phyloP scores from a whole-genome alignment of 2,113 vertebrate genomes.

The Oncorhynchus gorbuscha region DNA sequence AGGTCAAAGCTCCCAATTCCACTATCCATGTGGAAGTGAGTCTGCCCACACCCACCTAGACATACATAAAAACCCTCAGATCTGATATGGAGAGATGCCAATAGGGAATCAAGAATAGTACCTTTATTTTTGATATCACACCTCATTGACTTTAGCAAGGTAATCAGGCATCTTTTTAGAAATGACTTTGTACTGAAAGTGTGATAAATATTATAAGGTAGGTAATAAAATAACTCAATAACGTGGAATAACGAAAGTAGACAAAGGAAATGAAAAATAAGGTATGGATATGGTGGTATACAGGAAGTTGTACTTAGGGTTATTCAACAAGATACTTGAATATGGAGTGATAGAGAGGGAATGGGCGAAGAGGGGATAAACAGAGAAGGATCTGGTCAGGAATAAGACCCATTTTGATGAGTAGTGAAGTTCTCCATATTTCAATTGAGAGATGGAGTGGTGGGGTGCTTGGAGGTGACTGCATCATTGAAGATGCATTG shows the following conservation, averaged over 20 bases:
- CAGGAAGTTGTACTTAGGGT: not conserved
- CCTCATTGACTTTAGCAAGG: not conserved
- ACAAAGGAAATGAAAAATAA: not conserved
- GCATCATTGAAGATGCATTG: not conserved
- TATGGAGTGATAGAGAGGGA: not conserved
- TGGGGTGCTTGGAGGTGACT: too few species aligned
- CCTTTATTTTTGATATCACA: too few species aligned
- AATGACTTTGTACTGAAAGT: too few species aligned
- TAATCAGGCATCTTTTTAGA: not conserved
- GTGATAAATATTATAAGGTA: too few species aligned
- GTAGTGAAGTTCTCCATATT: not conserved
- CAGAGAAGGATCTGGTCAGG: not conserved
- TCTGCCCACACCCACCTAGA: not conserved
- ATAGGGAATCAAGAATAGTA: too few species aligned
- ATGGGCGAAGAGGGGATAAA: not conserved
- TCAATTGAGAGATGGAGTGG: not conserved
- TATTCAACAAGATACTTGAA: not conserved
- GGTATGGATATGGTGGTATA: not conserved
- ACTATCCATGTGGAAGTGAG: not conserved
- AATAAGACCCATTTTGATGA: not conserved
- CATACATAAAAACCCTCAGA: not conserved
- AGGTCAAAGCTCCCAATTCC: not conserved
- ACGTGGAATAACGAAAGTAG: not conserved
- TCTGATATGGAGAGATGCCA: not conserved
- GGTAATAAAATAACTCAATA: not conserved